Conservation (phyloP, 2,797 vertebrate genomes). For the Brachymystax lenok region DNA sequence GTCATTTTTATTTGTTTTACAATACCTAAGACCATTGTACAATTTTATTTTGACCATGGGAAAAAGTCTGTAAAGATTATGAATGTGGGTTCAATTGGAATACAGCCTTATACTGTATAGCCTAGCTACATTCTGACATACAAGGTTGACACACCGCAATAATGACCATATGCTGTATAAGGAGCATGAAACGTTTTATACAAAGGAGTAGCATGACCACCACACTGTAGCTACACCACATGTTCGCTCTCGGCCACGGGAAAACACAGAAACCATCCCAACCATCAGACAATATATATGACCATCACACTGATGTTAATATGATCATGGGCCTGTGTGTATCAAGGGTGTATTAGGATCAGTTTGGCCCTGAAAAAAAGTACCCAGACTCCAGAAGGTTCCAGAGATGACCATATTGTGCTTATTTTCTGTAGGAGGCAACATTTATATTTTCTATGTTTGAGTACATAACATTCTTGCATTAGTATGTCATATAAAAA, state of each 20-base stretch:
- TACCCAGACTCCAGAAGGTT: no score
- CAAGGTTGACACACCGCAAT: neutral
- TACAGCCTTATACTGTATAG: neutral
- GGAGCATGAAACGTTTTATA: conserved; percentile 24
- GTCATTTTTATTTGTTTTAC: neutral
- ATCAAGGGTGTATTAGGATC: neutral
- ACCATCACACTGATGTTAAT: neutral
- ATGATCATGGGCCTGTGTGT: neutral
- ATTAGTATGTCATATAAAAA: no score
- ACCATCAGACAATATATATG: neutral
- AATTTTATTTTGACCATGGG: neutral
- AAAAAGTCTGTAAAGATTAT: no score
- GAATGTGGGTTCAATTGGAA: no score
- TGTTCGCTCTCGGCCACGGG: neutral
- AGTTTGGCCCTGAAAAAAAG: neutral
- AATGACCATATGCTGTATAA: conserved; percentile 35
- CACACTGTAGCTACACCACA: neutral
- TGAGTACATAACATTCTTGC: no score
- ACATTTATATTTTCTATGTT: no score
- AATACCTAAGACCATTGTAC: neutral
- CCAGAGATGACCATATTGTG: no score
- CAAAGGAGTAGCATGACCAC: conserved; percentile 23
- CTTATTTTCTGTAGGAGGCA: no score
- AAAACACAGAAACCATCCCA: neutral
- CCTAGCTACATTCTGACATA: neutral